A percentile compares a stretch with the other conserved stretches of the same genome.
These are phyloP conservation scores for Batillaria attramentaria DNA, from an alignment of 1,140 invertebrate species.

Conservation along the genomic window DNA sequence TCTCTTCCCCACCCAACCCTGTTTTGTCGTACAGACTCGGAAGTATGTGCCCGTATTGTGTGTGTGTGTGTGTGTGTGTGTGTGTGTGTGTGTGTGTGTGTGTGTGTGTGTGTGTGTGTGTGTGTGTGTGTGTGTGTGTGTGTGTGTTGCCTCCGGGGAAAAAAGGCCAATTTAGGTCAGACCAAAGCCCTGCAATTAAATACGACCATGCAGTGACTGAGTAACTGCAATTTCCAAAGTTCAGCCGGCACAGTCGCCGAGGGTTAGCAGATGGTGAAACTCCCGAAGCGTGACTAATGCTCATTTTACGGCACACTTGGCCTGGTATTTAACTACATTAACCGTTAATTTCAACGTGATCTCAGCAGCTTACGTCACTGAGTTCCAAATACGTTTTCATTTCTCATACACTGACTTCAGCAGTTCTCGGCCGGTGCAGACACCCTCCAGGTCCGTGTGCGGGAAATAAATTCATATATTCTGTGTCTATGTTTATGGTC, in stretches of 20 bases:
- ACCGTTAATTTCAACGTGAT: not conserved
- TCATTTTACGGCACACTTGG: not conserved
- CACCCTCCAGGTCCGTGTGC: no score
- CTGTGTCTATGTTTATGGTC: not conserved
- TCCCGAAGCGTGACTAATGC: not conserved
- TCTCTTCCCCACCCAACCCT: not conserved
- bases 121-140: constrained; percentile 11
- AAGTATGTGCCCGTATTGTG: not conserved
- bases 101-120: constrained; percentile 27
- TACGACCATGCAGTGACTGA: not conserved
- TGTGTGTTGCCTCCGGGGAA: not conserved
- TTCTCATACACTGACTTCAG: not conserved
- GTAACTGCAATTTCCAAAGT: no score
- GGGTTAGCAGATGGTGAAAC: not conserved
- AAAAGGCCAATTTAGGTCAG: no score
- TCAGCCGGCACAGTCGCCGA: no score
- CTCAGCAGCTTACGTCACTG: not conserved
- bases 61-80: constrained; percentile 13
- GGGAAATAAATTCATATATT: no score
- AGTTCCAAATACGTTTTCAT: no score
- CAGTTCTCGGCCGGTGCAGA: no score
- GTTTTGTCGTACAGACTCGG: not conserved
- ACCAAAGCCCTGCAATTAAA: no score
- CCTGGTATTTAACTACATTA: not conserved
- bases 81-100: constrained; percentile 27